Percentiles rank a stretch among this genome's conserved stretches.
phyloP scores from a whole-genome alignment of 2,113 vertebrate species.

The Corydoras maculifer region DNA sequence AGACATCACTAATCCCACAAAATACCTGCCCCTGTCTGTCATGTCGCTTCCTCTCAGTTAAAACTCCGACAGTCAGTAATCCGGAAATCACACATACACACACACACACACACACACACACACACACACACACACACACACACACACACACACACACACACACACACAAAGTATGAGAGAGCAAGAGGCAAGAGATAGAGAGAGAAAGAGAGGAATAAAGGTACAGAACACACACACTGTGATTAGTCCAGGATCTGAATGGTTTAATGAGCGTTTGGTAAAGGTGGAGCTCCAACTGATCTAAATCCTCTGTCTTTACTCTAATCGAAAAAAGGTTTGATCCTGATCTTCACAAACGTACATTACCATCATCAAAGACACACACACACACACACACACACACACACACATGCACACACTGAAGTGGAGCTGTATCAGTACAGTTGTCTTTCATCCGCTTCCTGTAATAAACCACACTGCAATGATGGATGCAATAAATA shows the following conservation, averaged over 20 bases:
- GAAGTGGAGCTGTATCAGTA: background rate
- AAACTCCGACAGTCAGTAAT: no score
- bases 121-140: background rate
- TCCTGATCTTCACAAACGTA: conserved; percentile 21
- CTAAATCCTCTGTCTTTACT: conserved; percentile 19
- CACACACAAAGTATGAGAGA: background rate
- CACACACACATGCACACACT: background rate
- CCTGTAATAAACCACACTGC: background rate
- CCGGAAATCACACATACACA: no score
- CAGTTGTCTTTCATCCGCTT: background rate
- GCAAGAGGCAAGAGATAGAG: background rate
- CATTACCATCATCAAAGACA: conserved; percentile 26
- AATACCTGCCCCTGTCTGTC: no score
- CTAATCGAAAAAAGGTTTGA: conserved; percentile 10
- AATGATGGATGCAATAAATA: background rate
- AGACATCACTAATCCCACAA: no score
- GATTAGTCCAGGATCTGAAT: conserved; percentile 9
- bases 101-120: background rate
- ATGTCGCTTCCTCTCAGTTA: no score
- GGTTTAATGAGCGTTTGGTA: background rate
- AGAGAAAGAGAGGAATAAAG: conserved; percentile 9
- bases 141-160: background rate
- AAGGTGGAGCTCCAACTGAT: conserved; percentile 18
- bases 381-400: background rate
- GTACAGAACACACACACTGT: background rate